Evolutionary conservation across 2,888 invertebrate genomes (phyloP).

Genomic region (Zygaena filipendulae): DNA sequence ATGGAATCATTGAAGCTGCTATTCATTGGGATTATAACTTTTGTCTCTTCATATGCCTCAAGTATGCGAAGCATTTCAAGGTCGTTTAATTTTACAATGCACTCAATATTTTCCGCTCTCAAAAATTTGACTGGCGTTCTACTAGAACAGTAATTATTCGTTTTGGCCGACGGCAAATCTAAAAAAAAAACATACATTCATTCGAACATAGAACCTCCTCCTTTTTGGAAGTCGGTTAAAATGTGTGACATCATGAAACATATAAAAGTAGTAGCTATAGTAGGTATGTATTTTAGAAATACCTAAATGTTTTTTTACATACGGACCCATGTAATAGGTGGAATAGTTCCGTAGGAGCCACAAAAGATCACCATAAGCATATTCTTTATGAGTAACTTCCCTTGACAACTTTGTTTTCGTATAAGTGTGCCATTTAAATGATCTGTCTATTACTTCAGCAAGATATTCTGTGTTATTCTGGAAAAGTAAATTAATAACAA

Average conservation of each 20-base stretch:
- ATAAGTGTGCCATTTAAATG: slow-evolving; percentile 31
- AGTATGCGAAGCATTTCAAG: slow-evolving; percentile 45
- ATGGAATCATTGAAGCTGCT: too few relatives aligned
- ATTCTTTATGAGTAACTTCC: slow-evolving; percentile 20
- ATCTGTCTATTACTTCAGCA: slow-evolving; percentile 16
- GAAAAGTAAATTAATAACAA: too few relatives aligned
- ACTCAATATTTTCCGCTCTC: slow-evolving; percentile 32
- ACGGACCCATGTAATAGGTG: slow-evolving; percentile 35
- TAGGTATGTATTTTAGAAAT: too few relatives aligned
- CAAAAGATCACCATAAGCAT: slow-evolving; percentile 33
- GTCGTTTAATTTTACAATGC: slow-evolving; percentile 39
- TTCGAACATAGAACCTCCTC: too few relatives aligned
- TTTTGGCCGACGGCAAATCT: slow-evolving; percentile 38
- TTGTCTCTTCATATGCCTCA: slow-evolving; percentile 29
- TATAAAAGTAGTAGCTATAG: too few relatives aligned
- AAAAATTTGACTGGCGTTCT: slow-evolving; percentile 38
- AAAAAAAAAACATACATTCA: too few relatives aligned
- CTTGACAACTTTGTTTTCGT: too few relatives aligned
- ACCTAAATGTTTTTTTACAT: too few relatives aligned
- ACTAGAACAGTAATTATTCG: slow-evolving; percentile 42
- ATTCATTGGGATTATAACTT: slow-evolving; percentile 38
- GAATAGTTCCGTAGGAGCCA: slow-evolving; percentile 40
- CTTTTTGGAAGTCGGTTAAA: too few relatives aligned
- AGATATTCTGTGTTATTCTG: too few relatives aligned
- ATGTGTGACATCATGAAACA: too few relatives aligned